These are phyloP conservation scores for Notarius lentiginosus DNA, from an alignment of 2,113 vertebrate species.

Conservation along the genomic window DNA sequence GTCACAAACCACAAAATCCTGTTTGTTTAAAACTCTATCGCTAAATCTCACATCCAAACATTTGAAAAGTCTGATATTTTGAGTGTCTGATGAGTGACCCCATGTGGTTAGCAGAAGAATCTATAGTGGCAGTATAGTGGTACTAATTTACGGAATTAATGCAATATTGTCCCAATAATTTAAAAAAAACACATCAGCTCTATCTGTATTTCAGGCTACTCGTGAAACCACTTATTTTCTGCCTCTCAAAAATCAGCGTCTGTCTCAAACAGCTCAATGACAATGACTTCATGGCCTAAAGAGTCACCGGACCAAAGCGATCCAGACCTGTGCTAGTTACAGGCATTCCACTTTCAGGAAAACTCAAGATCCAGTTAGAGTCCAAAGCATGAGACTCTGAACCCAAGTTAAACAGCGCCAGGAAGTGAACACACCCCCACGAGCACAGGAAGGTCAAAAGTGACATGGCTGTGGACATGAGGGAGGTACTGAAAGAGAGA, in stretches of 20 bases:
- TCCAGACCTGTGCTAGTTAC: constrained; percentile 66
- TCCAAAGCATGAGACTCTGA: constrained; percentile 55
- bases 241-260: constrained; percentile 55
- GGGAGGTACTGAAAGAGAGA: constrained; percentile 62
- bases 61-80: no score
- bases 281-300: constrained; percentile 66
- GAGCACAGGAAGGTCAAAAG: constrained; percentile 71
- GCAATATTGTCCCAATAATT: background rate
- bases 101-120: background rate
- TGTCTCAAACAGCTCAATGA: constrained; percentile 70
- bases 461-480: constrained; percentile 49
- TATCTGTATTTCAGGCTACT: background rate
- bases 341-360: constrained; percentile 66
- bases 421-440: constrained; percentile 72
- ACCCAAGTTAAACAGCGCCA: constrained; percentile 69
- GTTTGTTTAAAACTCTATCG: background rate
- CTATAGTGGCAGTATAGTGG: background rate
- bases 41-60: background rate
- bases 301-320: constrained; percentile 58
- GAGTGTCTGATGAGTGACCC: background rate
- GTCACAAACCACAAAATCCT: constrained; percentile 1
- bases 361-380: constrained; percentile 54
- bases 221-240: background rate
- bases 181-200: background rate
- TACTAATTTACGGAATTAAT: background rate